A percentile compares a stretch with the other conserved stretches of the same genome.
phyloP scores from a whole-genome alignment of 2,797 vertebrate genomes.

The Eidolon dupreanum region DNA sequence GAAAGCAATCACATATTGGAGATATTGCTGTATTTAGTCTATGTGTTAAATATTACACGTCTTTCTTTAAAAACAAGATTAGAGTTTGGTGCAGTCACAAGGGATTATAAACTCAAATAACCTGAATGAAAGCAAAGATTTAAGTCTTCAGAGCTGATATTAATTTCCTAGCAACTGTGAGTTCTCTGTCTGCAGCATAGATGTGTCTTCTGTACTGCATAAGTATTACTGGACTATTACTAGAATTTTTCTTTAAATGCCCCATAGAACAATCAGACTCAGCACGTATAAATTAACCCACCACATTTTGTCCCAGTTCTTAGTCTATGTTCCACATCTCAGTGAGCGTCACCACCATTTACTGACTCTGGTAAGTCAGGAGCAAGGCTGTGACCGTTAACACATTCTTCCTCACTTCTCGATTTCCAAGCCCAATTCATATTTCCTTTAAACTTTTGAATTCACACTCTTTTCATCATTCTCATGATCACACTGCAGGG shows the following conservation, averaged over 20 bases:
- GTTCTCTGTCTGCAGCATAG: neutral
- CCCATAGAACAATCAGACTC: neutral
- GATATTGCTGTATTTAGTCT: neutral
- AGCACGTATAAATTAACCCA: neutral
- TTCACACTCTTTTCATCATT: neutral
- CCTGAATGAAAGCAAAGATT: neutral
- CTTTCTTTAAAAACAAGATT: slow-evolving; percentile 5
- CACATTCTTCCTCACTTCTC: neutral
- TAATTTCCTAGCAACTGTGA: neutral
- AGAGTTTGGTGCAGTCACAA: neutral
- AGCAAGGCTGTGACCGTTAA: neutral
- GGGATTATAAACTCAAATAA: neutral
- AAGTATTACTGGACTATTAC: neutral
- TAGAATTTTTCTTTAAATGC: neutral
- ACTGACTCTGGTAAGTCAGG: neutral
- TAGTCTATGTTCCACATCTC: neutral
- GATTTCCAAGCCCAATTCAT: neutral
- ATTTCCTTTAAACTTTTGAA: neutral
- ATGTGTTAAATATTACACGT: neutral
- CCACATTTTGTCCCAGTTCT: neutral
- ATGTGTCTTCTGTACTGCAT: neutral
- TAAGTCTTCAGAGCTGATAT: neutral
- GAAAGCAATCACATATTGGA: neutral
- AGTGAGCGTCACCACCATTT: neutral
- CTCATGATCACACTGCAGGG: neutral